These are phyloP conservation scores for Cheilosia grossa DNA, from an alignment of 2,888 invertebrate genomes.

Conservation along the genomic window DNA sequence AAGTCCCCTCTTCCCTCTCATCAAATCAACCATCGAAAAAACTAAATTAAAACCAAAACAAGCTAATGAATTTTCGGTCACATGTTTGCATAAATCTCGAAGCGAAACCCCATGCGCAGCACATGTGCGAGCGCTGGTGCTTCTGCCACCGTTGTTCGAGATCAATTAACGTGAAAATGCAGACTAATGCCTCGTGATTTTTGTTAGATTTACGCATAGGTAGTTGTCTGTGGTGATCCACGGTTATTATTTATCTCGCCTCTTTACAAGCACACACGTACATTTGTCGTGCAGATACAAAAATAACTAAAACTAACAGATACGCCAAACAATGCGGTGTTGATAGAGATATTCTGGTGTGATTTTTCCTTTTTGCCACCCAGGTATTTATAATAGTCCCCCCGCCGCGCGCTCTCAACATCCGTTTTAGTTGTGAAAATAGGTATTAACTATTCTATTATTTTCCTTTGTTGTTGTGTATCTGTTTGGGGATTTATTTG, in stretches of 20 bases:
- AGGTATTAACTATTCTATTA: background rate
- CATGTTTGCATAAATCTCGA: conserved; percentile 54
- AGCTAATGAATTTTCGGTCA: conserved; percentile 27
- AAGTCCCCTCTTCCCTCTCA: background rate
- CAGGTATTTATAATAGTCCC: background rate
- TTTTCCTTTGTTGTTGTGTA: conserved; percentile 1
- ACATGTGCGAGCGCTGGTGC: conserved; percentile 32
- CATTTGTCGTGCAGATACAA: conserved; percentile 30
- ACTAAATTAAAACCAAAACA: conserved; percentile 40
- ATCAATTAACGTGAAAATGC: conserved; percentile 73
- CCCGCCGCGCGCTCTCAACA: background rate
- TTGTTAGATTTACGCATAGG: conserved; percentile 69
- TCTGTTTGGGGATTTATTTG: conserved; percentile 13
- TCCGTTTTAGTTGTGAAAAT: background rate
- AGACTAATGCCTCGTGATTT: conserved; percentile 67
- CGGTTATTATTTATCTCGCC: conserved; percentile 25
- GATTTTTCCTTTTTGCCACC: background rate
- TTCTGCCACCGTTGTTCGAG: conserved; percentile 41
- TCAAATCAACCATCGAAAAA: background rate
- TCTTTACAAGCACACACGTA: conserved; percentile 23
- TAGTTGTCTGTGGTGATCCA: conserved; percentile 53
- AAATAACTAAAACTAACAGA: conserved; percentile 49
- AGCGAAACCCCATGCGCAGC: conserved; percentile 38
- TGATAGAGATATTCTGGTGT: conserved; percentile 40
- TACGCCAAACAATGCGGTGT: conserved; percentile 55